phyloP scores from a whole-genome alignment of 1,140 invertebrate species.

The Ceratosolen solmsi region DNA sequence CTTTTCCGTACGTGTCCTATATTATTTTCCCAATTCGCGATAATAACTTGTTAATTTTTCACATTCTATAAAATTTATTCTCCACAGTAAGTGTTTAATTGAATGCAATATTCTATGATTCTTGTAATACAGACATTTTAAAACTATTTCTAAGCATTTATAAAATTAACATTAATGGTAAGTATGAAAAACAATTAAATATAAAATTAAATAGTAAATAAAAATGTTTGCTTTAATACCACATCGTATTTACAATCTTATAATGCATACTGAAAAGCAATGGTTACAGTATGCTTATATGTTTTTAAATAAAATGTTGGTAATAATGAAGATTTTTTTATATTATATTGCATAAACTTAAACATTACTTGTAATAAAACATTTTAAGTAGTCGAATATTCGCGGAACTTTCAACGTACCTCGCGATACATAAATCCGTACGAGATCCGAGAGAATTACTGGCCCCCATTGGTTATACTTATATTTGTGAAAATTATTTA shows the following conservation, averaged over 20 bases:
- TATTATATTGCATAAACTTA: neutral
- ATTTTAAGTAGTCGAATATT: neutral
- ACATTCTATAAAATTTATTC: neutral
- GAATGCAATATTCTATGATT: neutral
- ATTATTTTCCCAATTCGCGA: neutral
- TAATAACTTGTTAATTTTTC: neutral
- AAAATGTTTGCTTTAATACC: too few species aligned
- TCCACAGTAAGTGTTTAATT: neutral
- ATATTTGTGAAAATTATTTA: slow-evolving; percentile 49
- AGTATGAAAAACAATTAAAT: neutral
- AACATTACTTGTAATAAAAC: neutral
- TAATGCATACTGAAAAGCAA: neutral
- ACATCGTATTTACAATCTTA: neutral
- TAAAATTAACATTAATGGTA: neutral
- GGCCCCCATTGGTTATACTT: slow-evolving; percentile 68
- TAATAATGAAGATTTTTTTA: neutral
- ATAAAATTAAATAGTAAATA: too few species aligned
- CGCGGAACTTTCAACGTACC: slow-evolving; percentile 60
- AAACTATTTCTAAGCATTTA: neutral
- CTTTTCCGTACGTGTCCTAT: neutral
- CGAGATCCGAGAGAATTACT: slow-evolving; percentile 74
- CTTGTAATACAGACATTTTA: neutral
- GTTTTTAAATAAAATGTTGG: neutral
- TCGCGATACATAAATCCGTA: slow-evolving; percentile 69
- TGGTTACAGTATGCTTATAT: neutral